Evolutionary conservation across 2,797 vertebrate species (phyloP), one percentile per base, ranked within the genome.

Genomic region (Hoplostethus atlanticus): DNA sequence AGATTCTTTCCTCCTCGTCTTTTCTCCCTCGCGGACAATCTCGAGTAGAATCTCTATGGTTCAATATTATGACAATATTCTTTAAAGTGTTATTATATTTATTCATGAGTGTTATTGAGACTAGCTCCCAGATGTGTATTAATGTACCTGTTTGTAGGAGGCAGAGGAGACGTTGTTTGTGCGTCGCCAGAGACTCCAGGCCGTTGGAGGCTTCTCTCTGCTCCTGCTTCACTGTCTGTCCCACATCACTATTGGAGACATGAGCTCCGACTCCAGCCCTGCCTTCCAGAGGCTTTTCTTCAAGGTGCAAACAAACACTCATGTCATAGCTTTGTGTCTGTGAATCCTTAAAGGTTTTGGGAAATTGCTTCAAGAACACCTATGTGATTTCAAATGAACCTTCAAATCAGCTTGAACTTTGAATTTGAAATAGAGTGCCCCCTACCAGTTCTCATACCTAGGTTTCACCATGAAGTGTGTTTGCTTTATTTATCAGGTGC

Each of bases 161-260:
- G 85, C 91, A 4, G 80, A 93, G 76, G 88, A 87, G 51, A 94
- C 64, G 0, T 88, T 98, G n/a, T 97, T 96, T 67, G 31, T 98
- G 47, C 92, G 91, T 9, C 91, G 92, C 50, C 94, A 95, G 55
- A 94, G 94, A 84, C 91, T 98, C 60, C 88, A 92, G 21, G 96
- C 95, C 0, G 94, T 90, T 16, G 97, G 97, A 3, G 87, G 93
- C 12, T 97, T 97, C 56, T 86, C 95, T 38, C 92, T 98, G 56
- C 80, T 98, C 51, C 90, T 98, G 0, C 91, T 96, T 7, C 96
- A 96, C 84, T 96, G 95, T 75, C 71, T 95, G 64, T 95, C 96
- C 68, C 96, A 97, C 13, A 64, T 97, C n/a, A 8, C 89, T 48
- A 68, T 90, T 0, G 79, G 89, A 1, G 89, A 96, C 71, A 84